Conservation (phyloP, 2,888 invertebrate genomes). For the Dicyrtoma fusca region DNA sequence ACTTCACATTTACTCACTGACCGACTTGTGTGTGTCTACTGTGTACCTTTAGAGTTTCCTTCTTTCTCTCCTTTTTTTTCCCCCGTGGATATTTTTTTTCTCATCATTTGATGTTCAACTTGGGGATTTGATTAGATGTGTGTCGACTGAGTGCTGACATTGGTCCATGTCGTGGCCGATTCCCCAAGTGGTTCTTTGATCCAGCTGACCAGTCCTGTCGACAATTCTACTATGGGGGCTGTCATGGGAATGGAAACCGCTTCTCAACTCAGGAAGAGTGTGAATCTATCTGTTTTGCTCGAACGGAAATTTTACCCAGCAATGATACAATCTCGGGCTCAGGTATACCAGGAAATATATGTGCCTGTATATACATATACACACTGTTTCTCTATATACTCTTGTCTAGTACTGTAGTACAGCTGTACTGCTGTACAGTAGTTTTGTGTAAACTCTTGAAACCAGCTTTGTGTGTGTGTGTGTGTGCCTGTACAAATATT, state of each 20-base stretch:
- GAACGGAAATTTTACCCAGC: constrained; percentile 57
- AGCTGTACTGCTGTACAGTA: no score
- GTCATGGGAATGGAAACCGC: constrained; percentile 80
- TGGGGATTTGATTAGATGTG: constrained; percentile 65
- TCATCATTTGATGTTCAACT: constrained; percentile 24
- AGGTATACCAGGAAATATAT: no score
- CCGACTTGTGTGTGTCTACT: no score
- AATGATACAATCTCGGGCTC: constrained; percentile 57
- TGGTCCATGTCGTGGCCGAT: constrained; percentile 72
- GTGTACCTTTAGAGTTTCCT: background rate
- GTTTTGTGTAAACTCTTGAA: no score
- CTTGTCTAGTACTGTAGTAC: no score
- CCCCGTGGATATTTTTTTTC: background rate
- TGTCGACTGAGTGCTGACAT: constrained; percentile 70
- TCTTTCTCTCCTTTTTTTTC: background rate
- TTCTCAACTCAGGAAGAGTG: constrained; percentile 78
- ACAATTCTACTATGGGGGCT: constrained; percentile 77
- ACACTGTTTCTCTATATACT: no score
- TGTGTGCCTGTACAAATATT: no score
- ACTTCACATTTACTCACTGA: no score
- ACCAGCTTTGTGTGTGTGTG: no score
- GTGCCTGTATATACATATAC: no score
- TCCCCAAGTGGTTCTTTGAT: constrained; percentile 75
- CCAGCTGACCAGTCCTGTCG: constrained; percentile 66
- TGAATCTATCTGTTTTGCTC: constrained; percentile 67